These are phyloP conservation scores for Chelonus formosanus DNA, from an alignment of 2,888 invertebrate genomes.

Conservation along the genomic window DNA sequence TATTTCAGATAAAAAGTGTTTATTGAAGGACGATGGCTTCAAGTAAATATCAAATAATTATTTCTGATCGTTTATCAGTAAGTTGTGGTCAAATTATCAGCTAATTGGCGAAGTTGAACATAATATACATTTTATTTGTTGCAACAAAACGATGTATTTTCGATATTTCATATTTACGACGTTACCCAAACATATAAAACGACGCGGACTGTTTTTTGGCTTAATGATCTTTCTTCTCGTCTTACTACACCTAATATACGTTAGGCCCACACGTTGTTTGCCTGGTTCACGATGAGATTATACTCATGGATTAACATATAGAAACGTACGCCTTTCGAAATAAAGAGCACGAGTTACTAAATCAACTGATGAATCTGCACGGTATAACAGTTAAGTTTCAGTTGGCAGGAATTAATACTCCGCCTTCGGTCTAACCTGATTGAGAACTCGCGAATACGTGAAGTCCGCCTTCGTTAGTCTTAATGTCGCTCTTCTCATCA, in stretches of 20 bases:
- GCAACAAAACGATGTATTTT: constrained; percentile 3
- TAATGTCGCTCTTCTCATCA: constrained; percentile 33
- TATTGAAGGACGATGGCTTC: too few relatives aligned
- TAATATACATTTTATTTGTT: not conserved
- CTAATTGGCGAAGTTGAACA: constrained; percentile 12
- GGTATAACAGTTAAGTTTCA: constrained; percentile 17
- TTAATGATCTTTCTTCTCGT: constrained; percentile 32
- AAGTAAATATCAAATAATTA: too few relatives aligned
- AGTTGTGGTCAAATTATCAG: not conserved
- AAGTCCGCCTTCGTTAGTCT: constrained; percentile 35
- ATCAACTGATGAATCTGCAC: constrained; percentile 20
- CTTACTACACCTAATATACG: constrained; percentile 6
- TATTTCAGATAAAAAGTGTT: too few relatives aligned
- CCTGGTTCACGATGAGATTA: constrained; percentile 7
- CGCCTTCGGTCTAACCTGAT: constrained; percentile 31
- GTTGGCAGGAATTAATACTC: constrained; percentile 28
- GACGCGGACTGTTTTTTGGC: constrained; percentile 31
- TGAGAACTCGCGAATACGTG: constrained; percentile 29
- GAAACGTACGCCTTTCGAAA: constrained; percentile 21
- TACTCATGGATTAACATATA: constrained; percentile 62
- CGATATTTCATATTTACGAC: constrained; percentile 64
- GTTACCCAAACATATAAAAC: constrained; percentile 48
- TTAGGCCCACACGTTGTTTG: constrained; percentile 12
- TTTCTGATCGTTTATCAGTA: not conserved
- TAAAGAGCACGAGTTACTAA: constrained; percentile 32